Evolutionary conservation across 2,113 vertebrate genomes (phyloP).

Genomic region (Cyrtonyx montezumae): DNA sequence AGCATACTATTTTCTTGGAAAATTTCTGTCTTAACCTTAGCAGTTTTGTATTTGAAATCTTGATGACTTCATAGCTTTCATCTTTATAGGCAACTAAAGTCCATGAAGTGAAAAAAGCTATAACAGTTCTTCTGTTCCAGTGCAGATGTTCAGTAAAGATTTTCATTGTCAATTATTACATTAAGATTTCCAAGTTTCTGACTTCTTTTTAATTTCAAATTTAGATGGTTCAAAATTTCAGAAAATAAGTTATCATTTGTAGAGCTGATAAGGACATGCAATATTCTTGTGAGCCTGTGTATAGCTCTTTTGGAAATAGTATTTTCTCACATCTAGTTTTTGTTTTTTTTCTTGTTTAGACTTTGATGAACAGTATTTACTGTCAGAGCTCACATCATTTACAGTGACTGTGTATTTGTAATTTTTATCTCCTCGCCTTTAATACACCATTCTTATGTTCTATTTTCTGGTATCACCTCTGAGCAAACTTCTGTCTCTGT

Average conservation of each 20-base stretch:
- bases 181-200: neutral
- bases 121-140: neutral
- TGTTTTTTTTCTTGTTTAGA: neutral
- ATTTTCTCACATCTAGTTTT: neutral
- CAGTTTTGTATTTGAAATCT: neutral
- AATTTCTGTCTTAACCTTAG: neutral
- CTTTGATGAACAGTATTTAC: neutral
- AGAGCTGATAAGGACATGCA: neutral
- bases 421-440: neutral
- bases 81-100: neutral
- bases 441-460: neutral
- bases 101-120: neutral
- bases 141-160: neutral
- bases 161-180: neutral
- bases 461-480: neutral
- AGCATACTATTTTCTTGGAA: neutral
- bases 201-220: neutral
- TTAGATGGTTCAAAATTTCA: neutral
- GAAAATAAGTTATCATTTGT: neutral
- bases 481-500: accelerated
- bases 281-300: neutral
- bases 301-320: neutral
- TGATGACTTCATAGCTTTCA: neutral
- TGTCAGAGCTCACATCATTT: neutral
- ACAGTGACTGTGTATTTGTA: accelerated